Evolutionary conservation across 2,113 vertebrate species (phyloP), one percentile per base, ranked within the genome.

Genomic region (Proterorhinus semilunaris): DNA sequence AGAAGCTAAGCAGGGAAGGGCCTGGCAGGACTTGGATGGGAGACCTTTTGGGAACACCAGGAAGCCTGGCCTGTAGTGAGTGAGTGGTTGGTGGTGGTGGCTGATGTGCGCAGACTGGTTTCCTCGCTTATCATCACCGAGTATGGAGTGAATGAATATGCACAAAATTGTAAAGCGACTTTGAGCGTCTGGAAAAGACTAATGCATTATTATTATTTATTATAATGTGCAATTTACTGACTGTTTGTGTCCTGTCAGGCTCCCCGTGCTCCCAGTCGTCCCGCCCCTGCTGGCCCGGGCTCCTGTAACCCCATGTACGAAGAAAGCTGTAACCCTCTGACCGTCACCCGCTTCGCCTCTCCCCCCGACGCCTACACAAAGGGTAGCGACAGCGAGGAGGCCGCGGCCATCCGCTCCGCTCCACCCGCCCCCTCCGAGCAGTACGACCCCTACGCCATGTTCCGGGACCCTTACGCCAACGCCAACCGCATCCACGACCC

Each of bases 271-370:
- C 78, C 81, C 5, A 83, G 72, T 63, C 68, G 73, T 1, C 74
- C 83, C 1, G 54, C 53, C 9, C 65, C 78, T 1, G 84, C 86
- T 13, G 86, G 83, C 12, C 83, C 88, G 0, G 88, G 84, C 44
- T 91, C 88, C 65, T 94, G 93, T 82, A 93, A 94, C 85, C 93
- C 93, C 11, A 71, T 93, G 42, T 87, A 69, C 27, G 92, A 94
- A 13, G 87, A 93, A 0, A 87, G 87, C 68, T 94, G 93, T 86
- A 93, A 93, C 82, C 93, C 93, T 4, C 88, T 94, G 1, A 91
- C 85, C 0, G 90, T 89, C 52, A 88, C 82, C 68, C 87, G 47
- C 66, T 86, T 79, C 36, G 43, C 85, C 45, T 11, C 62, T 0
- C 68, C 86, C 10, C 83, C 88, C 2, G 68, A 87, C 16, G 16